Evolutionary conservation across 2,797 vertebrate genomes (phyloP).

Genomic region (Loriculus beryllinus): DNA sequence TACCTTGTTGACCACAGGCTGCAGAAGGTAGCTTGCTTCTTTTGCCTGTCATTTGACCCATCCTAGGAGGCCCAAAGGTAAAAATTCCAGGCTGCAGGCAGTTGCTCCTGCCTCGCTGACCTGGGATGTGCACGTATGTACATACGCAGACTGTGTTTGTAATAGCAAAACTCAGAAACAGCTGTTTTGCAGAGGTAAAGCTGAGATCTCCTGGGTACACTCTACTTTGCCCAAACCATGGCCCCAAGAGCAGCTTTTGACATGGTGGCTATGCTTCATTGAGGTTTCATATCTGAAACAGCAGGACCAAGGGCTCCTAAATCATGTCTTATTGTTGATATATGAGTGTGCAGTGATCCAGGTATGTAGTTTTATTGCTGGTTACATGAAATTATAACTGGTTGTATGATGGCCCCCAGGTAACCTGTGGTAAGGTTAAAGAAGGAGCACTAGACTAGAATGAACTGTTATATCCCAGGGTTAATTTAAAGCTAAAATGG

Average conservation of each 20-base stretch:
- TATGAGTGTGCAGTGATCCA: slow-evolving; percentile 14
- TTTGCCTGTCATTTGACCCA: not conserved
- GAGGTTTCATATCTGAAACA: not conserved
- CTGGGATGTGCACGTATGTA: not conserved
- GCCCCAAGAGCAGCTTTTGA: not conserved
- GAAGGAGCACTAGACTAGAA: not conserved
- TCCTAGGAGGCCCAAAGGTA: not conserved
- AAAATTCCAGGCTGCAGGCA: not conserved
- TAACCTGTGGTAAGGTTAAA: slow-evolving; percentile 21
- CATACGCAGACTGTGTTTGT: not conserved
- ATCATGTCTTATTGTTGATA: not conserved
- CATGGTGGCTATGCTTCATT: not conserved
- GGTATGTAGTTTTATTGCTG: not conserved
- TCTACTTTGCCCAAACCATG: not conserved
- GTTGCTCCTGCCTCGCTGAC: not conserved
- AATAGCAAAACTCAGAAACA: not conserved
- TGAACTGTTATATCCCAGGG: not conserved
- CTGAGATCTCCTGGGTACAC: not conserved
- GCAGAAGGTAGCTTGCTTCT: not conserved
- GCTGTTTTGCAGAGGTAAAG: not conserved
- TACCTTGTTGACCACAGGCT: not conserved
- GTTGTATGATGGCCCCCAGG: not conserved
- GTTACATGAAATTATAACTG: slow-evolving; percentile 14
- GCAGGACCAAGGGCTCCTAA: not conserved
- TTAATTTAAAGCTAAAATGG: slow-evolving; percentile 23